Evolutionary conservation across 23 tunicate genomes (phyloP).

Genomic region (Halocynthia aurantium): DNA sequence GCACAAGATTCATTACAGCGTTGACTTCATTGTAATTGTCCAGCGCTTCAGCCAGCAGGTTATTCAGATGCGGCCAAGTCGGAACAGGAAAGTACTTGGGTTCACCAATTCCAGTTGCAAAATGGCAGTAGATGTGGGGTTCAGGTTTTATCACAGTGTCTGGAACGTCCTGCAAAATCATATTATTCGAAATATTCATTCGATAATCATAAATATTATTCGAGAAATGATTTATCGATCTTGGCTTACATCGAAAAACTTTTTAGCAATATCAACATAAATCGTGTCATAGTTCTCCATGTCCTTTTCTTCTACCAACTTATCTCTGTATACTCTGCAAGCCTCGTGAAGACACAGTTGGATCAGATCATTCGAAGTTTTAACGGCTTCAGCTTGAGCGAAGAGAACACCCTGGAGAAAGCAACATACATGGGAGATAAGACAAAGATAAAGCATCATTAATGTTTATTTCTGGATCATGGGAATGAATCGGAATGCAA

Average conservation of each 20-base stretch:
- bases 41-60: slow-evolving; percentile 77
- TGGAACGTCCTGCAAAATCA: slow-evolving; percentile 5
- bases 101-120: slow-evolving; percentile 95
- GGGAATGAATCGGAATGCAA: too few relatives aligned
- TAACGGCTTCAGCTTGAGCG: slow-evolving; percentile 60
- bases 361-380: slow-evolving; percentile 43
- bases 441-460: too few relatives aligned
- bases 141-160: slow-evolving; percentile 35
- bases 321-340: slow-evolving; percentile 83
- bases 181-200: not conserved
- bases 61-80: slow-evolving; percentile 74
- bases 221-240: not conserved
- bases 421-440: too few relatives aligned
- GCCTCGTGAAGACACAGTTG: slow-evolving; percentile 92
- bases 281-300: slow-evolving; percentile 76
- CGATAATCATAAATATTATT: too few relatives aligned
- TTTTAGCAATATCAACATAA: slow-evolving; percentile 66
- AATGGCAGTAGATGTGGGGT: slow-evolving; percentile 88
- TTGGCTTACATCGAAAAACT: slow-evolving; percentile 67
- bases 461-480: too few relatives aligned
- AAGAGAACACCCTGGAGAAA: slow-evolving; percentile 66
- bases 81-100: slow-evolving; percentile 76
- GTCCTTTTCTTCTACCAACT: slow-evolving; percentile 89
- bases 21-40: slow-evolving; percentile 97
- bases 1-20: slow-evolving; percentile 91